These are phyloP conservation scores for Moxostoma hubbsi DNA, from an alignment of 2,797 vertebrate genomes.

Conservation along the genomic window DNA sequence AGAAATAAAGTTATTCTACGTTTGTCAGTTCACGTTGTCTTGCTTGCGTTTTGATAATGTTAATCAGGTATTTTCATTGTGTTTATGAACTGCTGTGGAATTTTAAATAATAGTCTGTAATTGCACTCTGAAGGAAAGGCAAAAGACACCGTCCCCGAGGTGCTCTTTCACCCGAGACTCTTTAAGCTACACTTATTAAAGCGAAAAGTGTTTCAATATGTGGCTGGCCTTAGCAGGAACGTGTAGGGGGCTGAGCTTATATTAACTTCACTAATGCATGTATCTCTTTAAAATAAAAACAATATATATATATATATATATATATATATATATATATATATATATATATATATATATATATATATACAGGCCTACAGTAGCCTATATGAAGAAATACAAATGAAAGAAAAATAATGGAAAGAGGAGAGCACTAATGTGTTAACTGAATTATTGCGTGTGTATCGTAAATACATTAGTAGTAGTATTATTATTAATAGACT, in stretches of 20 bases:
- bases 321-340: too few species aligned
- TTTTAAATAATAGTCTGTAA: conserved; percentile 80
- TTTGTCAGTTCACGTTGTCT: background rate
- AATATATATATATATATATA: too few species aligned
- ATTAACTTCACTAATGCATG: background rate
- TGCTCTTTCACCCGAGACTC: conserved; percentile 98
- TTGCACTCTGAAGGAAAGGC: conserved; percentile 78
- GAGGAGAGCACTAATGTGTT: background rate
- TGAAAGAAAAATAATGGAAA: background rate
- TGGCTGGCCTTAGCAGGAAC: conserved; percentile 75
- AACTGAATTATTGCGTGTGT: background rate
- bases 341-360: too few species aligned
- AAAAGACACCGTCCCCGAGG: conserved; percentile 87
- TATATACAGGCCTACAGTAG: background rate
- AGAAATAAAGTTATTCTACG: background rate
- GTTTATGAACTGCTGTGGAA: conserved; percentile 76
- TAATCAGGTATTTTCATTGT: conserved; percentile 62
- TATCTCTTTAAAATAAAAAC: background rate
- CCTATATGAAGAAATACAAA: background rate
- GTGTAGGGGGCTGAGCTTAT: conserved; percentile 72
- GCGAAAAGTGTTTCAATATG: conserved; percentile 99
- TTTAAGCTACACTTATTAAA: conserved; percentile 98
- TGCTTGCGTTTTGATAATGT: conserved; percentile 31
- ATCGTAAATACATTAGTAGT: background rate
- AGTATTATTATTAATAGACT: background rate